Evolutionary conservation across 2,797 vertebrate species (phyloP).

Genomic region (Hybognathus amarus): DNA sequence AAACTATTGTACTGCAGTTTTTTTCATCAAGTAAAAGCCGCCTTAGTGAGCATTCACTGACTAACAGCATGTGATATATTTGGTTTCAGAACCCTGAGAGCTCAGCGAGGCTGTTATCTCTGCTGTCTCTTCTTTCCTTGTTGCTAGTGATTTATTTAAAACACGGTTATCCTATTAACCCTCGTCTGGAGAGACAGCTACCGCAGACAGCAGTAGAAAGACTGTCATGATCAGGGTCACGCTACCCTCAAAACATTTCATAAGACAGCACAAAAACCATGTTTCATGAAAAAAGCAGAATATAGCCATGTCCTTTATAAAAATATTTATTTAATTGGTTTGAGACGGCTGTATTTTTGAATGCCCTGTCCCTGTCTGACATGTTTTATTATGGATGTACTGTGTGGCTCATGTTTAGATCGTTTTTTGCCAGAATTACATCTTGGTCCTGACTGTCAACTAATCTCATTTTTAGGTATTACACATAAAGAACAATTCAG

Average conservation of each 20-base stretch:
- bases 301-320: neutral
- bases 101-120: slow-evolving; percentile 52
- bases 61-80: neutral
- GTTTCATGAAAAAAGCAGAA: neutral
- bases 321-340: neutral
- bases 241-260: neutral
- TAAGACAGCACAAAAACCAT: neutral
- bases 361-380: neutral
- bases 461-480: slow-evolving; percentile 28
- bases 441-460: neutral
- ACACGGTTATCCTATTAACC: slow-evolving; percentile 55
- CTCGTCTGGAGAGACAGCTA: slow-evolving; percentile 49
- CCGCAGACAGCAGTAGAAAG: slow-evolving; percentile 32
- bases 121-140: slow-evolving; percentile 43
- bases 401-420: neutral
- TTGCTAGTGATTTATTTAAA: slow-evolving; percentile 57
- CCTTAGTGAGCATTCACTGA: neutral
- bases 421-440: neutral
- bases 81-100: neutral
- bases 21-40: neutral
- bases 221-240: slow-evolving; percentile 21
- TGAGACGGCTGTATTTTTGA: neutral
- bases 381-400: neutral
- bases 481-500: slow-evolving; percentile 43
- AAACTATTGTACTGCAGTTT: neutral